Evolutionary conservation across 2,797 vertebrate species (phyloP), one percentile per base, ranked within the genome.

Genomic region (Tiaroga cobitis): DNA sequence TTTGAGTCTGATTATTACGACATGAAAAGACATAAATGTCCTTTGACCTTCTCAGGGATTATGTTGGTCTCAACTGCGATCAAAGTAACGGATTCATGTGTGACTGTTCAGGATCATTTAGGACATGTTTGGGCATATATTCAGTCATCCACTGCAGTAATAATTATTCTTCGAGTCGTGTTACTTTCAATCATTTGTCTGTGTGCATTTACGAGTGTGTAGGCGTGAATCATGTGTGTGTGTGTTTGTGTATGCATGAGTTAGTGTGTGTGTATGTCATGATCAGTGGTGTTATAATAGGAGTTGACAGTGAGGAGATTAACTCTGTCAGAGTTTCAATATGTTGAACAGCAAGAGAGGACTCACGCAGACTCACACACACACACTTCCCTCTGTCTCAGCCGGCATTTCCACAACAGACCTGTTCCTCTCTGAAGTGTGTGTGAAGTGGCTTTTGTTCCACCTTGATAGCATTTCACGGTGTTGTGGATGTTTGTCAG

Each of bases 261-360:
- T 78, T 67, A 51, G 82, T 84, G 87, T 82, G 85, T 82, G 85
- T 76, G 70, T 72, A n/a, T 83, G 79, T 87, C 85, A 84, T 85
- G 90, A 91, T 90, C 89, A 90, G 86, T 89, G 89, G 85, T 89
- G 51, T 87, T 87, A 84, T 91, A 89, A 89, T 90, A 86, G 78
- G 85, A 89, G 88, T 87, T 91, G 91, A 91, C 91, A 91, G 89
- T 83, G 70, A 82, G 79, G 72, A 90, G 91, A 91, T 91, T 90
- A 91, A 90, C 90, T 91, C 89, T 89, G 90, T 91, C 89, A 90
- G 89, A 88, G 88, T 89, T 88, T 90, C 89, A 90, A 89, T 86
- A 89, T 85, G 77, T 87, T 85, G 86, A 87, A 82, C 86, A 85
- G 83, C 85, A 78, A 84, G 86, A 87, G 70, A 78, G 85, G 81